Evolutionary conservation across 1,140 invertebrate genomes (phyloP), one percentile per base, ranked within the genome.

Genomic region (Carcinoscorpius rotundicauda): DNA sequence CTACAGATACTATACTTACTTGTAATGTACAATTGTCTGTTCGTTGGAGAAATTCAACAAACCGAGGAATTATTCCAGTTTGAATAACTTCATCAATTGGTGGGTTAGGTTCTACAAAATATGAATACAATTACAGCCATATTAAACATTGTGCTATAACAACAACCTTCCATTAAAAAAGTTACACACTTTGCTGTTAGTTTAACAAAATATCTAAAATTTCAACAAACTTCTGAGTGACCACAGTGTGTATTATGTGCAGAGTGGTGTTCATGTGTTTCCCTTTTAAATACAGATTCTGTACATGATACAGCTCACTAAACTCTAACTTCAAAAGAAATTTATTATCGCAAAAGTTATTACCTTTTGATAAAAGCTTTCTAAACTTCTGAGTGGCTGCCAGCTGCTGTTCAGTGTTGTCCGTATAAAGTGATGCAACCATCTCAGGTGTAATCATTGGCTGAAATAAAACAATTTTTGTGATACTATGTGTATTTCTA

Each of bases 51-150:
- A 98, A 97, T 76, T 93, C 87, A 6, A 98, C 93, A 83, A 98
- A 97, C 79, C 86, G 83, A 50, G 94, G 95, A 66, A 98, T 90
- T 75, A 98, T 95, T 72, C 94, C 94, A 63, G 91, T 92, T 72
- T 87, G 82, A 73, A 98, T 97, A n/a, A 98, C 95, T 83, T 97
- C 93, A 79, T 98, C 93, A 73, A 98, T 98, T 3, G 93, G 95
- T 60, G 96, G 96, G 82, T 97, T 96, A 6, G 95, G 95, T 80
- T 98, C 96, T 77, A 71, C 51, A 72, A 71, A 29, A 29, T 29
- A 29, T 29, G 29, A 29, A 29, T 29, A 29, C 29, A 29, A 29
- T 29, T 29, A 29, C 29, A 29, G 29, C 29, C 29, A 29, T 29
- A 29, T 29, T 29, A 29, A 29, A 29, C 29, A 29, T 29, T 29